Evolutionary conservation across 2,888 invertebrate genomes (phyloP).

Genomic region (Drosophila imparisetae): DNA sequence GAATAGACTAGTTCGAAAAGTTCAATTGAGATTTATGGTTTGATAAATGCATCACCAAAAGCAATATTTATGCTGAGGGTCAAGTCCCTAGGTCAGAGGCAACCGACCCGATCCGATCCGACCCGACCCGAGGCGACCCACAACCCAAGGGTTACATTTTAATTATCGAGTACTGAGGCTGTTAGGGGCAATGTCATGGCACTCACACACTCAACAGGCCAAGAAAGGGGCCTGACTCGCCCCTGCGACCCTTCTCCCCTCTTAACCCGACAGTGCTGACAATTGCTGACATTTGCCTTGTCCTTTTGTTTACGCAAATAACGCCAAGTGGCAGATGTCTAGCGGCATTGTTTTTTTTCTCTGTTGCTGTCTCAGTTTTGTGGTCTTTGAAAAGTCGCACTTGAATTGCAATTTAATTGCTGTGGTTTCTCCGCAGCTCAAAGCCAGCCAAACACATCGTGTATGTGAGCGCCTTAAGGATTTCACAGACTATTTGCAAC

Average conservation of each 20-base stretch:
- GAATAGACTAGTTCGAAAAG: constrained; percentile 12
- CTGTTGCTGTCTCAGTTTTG: constrained; percentile 42
- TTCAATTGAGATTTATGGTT: constrained; percentile 41
- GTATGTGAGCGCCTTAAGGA: not conserved
- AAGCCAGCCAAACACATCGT: not conserved
- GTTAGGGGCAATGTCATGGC: constrained; percentile 45
- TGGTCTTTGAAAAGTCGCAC: constrained; percentile 37
- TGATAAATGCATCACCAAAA: constrained; percentile 29
- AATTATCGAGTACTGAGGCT: constrained; percentile 48
- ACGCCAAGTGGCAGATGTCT: constrained; percentile 60
- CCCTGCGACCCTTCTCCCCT: not conserved
- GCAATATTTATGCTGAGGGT: constrained; percentile 45
- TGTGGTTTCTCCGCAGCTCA: constrained; percentile 16
- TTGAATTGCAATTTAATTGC: constrained; percentile 55
- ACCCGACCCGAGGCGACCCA: not conserved
- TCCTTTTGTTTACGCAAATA: constrained; percentile 61
- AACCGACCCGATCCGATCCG: constrained; percentile 12
- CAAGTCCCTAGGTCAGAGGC: constrained; percentile 48
- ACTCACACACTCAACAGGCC: constrained; percentile 36
- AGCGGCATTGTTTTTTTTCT: constrained; percentile 30
- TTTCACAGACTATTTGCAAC: not conserved
- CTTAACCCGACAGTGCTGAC: constrained; percentile 15
- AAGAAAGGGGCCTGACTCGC: constrained; percentile 2
- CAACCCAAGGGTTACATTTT: constrained; percentile 43
- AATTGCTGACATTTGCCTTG: constrained; percentile 57